Evolutionary conservation across 2,113 vertebrate species (phyloP).

Genomic region (Zeus faber): DNA sequence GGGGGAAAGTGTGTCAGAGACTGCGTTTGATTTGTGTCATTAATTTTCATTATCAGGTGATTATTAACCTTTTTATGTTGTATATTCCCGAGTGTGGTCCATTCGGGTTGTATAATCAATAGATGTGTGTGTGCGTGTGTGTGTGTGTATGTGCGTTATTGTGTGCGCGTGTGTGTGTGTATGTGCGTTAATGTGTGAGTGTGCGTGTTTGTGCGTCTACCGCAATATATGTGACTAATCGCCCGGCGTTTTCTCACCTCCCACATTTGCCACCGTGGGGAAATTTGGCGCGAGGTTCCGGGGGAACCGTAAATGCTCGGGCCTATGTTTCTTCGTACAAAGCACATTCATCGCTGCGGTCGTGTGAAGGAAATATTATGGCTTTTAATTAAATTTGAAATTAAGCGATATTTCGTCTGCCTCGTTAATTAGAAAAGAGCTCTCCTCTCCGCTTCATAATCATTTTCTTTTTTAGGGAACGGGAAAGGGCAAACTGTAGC

Average conservation of each 20-base stretch:
- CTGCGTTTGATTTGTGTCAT: conserved; percentile 66
- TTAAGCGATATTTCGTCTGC: conserved; percentile 80
- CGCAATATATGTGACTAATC: background rate
- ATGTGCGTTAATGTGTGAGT: conserved; percentile 12
- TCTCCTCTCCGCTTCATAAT: conserved; percentile 56
- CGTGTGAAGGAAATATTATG: conserved; percentile 73
- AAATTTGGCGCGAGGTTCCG: conserved; percentile 48
- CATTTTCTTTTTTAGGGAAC: conserved; percentile 59
- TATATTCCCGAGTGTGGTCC: conserved; percentile 23
- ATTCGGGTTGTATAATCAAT: conserved; percentile 15
- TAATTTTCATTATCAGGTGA: conserved; percentile 66
- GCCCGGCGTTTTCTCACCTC: conserved; percentile 28
- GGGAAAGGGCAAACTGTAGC: conserved; percentile 43
- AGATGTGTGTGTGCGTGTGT: background rate
- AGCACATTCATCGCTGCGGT: conserved; percentile 61
- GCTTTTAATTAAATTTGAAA: conserved; percentile 79
- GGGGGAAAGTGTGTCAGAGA: conserved; percentile 59
- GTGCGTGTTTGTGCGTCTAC: conserved; percentile 9
- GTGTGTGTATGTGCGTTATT: background rate
- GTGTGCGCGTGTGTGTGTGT: background rate
- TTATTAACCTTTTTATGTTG: conserved; percentile 68
- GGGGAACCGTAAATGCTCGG: conserved; percentile 64
- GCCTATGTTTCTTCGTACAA: conserved; percentile 53
- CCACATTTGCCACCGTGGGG: conserved; percentile 42
- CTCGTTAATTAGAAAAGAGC: conserved; percentile 75